Evolutionary conservation across 2,797 vertebrate species (phyloP).

Genomic region (Gobionotothen gibberifrons): DNA sequence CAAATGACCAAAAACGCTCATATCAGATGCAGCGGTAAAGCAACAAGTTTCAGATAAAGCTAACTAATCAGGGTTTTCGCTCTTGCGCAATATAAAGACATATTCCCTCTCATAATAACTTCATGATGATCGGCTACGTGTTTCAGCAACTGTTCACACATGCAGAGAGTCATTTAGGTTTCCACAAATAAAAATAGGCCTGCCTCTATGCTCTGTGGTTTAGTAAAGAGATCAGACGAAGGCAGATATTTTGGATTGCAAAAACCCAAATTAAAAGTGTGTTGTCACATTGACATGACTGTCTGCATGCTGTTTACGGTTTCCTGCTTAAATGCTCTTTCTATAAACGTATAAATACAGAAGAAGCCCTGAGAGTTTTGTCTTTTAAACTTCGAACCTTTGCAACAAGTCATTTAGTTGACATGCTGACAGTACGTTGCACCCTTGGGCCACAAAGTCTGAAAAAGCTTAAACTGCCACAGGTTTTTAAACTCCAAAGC

Average conservation of each 20-base stretch:
- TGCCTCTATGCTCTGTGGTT: constrained; percentile 37
- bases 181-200: constrained; percentile 45
- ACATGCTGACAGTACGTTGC: background rate
- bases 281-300: background rate
- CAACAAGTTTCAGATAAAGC: constrained; percentile 27
- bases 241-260: constrained; percentile 26
- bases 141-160: background rate
- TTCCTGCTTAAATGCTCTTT: constrained; percentile 39
- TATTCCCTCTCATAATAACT: background rate
- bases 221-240: constrained; percentile 14
- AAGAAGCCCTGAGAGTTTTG: background rate
- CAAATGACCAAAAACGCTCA: constrained; percentile 14
- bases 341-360: background rate
- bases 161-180: constrained; percentile 16
- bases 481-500: constrained; percentile 3
- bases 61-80: constrained; percentile 13
- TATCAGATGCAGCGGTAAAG: constrained; percentile 45
- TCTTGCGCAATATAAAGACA: constrained; percentile 53
- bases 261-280: constrained; percentile 18
- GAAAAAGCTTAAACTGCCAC: background rate
- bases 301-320: background rate
- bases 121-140: constrained; percentile 1
- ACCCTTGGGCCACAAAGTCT: background rate
- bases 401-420: constrained; percentile 1
- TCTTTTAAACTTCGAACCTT: background rate